phyloP scores from a whole-genome alignment of 37 sponge, comb jelly and placozoan genomes.

The Chondrosia reniformis region DNA sequence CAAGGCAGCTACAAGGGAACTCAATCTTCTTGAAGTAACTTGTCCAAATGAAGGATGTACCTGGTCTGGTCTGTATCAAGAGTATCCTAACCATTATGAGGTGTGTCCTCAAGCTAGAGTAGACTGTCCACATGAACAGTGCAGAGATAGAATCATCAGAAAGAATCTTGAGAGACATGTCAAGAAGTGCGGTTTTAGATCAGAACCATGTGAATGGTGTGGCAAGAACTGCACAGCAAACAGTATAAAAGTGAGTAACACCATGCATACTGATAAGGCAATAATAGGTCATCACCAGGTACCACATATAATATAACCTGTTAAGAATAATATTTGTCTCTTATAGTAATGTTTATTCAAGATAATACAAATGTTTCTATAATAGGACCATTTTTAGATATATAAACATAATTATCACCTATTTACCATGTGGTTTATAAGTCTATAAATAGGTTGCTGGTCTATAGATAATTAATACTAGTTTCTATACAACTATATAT shows the following conservation, averaged over 20 bases:
- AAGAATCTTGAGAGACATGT: constrained; percentile 31
- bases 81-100: constrained; percentile 45
- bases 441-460: too few species aligned
- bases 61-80: constrained; percentile 54
- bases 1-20: constrained; percentile 56
- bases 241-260: constrained; percentile 33
- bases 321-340: too few species aligned
- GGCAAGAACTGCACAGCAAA: neutral
- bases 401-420: too few species aligned
- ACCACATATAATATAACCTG: too few species aligned
- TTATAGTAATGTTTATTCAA: too few species aligned
- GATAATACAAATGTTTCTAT: too few species aligned
- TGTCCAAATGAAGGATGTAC: constrained; percentile 49
- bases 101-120: constrained; percentile 29
- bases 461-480: too few species aligned
- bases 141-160: constrained; percentile 13
- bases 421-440: too few species aligned
- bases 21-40: constrained; percentile 20
- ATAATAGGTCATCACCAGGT: too few species aligned
- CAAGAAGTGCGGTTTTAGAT: constrained; percentile 33
- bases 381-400: too few species aligned
- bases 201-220: constrained; percentile 41
- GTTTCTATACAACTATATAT: too few species aligned
- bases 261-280: neutral
- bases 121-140: constrained; percentile 40